Evolutionary conservation across 1,140 invertebrate genomes (phyloP), one percentile per base, ranked within the genome.

Genomic region (Solen grandis): DNA sequence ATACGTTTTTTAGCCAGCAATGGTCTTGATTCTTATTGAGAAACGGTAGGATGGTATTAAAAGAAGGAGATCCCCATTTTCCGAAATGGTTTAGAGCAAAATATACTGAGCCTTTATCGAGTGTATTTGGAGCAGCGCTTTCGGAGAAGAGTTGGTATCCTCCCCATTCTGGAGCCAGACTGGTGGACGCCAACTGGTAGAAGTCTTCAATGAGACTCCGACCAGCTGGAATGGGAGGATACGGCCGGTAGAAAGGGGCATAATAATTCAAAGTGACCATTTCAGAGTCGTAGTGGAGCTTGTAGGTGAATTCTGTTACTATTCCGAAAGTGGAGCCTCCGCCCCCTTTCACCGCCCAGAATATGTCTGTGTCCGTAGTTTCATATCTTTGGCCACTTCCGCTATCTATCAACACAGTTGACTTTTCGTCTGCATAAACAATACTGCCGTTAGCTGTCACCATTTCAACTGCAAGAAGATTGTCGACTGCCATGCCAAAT

Each of bases 301-400:
- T 70, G 66, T 81, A 85, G 3, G 81, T 85, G 50, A 87, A 82
- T 41, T 52, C 33, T 0, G 77, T 81, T 4, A 86, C 83, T 29
- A 88, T 77, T 3, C 86, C 88, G 57, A 72, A 88, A 2, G 85
- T 86, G 10, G 85, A 84, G 19, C 85, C 85, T 14, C 88, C 88
- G 5, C 87, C 87, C 19, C 88, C 88, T 52, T 82, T n/a, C 0
- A 89, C n/a, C 13, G 88, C 86, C 83, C 86, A 87, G 46, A 89
- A 88, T 1, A 89, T 46, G 27, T 86, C 84, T 13, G 86, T 46
- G 54, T 87, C 72, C n/a, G 16, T 16, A 1, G 52, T 54, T 2
- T 27, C 5, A 1, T 36, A 27, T 22, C 29, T 55, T 2, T 14
- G 13, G 2, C 41, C 65, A 14, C 38, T 66, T 14, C 57, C 35